Conservation (phyloP, 1,140 invertebrate species). For the Phortica variegata region DNA sequence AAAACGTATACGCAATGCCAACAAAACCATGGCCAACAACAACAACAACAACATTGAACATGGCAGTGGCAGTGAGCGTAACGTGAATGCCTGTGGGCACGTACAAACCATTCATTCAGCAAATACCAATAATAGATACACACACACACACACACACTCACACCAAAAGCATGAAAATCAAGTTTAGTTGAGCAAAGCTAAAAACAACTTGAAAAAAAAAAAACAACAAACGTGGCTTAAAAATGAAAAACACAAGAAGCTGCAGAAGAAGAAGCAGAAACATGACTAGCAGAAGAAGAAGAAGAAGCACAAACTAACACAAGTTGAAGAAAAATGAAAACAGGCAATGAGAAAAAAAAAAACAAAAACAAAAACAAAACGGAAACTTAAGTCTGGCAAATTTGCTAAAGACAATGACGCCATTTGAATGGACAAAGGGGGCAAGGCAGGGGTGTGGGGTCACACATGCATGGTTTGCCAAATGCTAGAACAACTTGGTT, state of each 20-base stretch:
- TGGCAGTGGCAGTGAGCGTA: background rate
- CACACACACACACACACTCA: too few species aligned
- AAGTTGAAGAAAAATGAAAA: too few species aligned
- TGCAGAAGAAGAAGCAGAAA: background rate
- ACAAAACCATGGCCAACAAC: background rate
- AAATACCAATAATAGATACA: constrained; percentile 54
- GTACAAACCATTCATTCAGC: constrained; percentile 54
- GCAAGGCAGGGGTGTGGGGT: too few species aligned
- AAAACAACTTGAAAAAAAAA: constrained; percentile 17
- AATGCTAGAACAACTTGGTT: too few species aligned
- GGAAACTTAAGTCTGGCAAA: constrained; percentile 53
- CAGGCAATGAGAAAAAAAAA: constrained; percentile 8
- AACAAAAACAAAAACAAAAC: constrained; percentile 14
- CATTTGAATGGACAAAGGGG: too few species aligned
- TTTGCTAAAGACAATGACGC: constrained; percentile 49
- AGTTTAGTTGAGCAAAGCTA: too few species aligned
- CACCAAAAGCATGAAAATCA: too few species aligned
- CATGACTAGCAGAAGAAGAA: background rate
- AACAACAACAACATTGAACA: background rate
- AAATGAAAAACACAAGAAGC: constrained; percentile 2
- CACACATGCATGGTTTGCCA: too few species aligned
- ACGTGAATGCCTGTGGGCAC: constrained; percentile 48
- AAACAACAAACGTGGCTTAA: background rate
- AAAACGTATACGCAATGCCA: constrained; percentile 12
- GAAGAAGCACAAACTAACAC: too few species aligned